Evolutionary conservation across 2,113 vertebrate genomes (phyloP).

Genomic region (Pardalotus punctatus): DNA sequence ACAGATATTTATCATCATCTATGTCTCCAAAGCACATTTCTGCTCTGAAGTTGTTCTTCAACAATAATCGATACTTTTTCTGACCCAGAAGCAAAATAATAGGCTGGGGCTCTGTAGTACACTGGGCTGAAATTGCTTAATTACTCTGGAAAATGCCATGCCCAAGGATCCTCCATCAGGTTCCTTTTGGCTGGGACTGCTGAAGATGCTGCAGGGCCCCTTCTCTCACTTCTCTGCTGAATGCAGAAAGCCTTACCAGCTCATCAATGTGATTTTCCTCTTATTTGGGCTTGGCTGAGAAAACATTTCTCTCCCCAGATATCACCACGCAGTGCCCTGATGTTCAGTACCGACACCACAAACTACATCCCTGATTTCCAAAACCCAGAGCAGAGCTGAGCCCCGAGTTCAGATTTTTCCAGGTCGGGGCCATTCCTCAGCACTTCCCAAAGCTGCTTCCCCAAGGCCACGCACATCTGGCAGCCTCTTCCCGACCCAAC

Average conservation of each 20-base stretch:
- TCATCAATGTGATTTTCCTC: neutral
- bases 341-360: neutral
- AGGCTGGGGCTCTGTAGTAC: neutral
- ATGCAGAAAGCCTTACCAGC: neutral
- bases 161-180: neutral
- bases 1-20: neutral
- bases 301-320: neutral
- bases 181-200: neutral
- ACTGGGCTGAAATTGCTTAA: neutral
- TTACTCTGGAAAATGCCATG: neutral
- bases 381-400: neutral
- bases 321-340: neutral
- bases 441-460: neutral
- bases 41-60: neutral
- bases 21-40: neutral
- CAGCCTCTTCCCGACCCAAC: neutral
- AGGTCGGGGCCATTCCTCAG: neutral
- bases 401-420: neutral
- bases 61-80: neutral
- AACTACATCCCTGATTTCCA: neutral
- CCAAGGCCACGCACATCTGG: neutral
- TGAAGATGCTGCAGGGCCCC: neutral
- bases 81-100: neutral
- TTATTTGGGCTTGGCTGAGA: neutral
- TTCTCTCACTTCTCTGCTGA: neutral